A percentile compares a stretch with the other conserved stretches of the same genome.
These are phyloP conservation scores for Tapirus indicus DNA, from an alignment of 2,797 vertebrate genomes.

Conservation along the genomic window DNA sequence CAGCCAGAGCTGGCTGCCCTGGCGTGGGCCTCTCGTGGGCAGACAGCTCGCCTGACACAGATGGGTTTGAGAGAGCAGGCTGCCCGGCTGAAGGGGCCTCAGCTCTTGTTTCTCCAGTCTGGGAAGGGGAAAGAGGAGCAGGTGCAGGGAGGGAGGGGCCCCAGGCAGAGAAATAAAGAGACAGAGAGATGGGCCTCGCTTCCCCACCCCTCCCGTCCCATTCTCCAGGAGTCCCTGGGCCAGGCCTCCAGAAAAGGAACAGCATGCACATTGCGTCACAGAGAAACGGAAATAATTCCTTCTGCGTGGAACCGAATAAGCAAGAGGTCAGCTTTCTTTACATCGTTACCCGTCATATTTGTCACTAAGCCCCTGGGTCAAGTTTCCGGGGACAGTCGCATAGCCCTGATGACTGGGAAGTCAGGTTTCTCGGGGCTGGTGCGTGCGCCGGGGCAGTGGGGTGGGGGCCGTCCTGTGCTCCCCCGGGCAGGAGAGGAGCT, in stretches of 20 bases:
- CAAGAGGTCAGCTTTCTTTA: neutral
- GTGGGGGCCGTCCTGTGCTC: neutral
- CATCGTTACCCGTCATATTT: neutral
- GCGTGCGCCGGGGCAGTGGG: neutral
- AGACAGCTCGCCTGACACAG: neutral
- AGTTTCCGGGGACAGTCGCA: neutral
- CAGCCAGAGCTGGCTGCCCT: neutral
- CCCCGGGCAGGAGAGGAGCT: too few relatives aligned
- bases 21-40: neutral
- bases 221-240: neutral
- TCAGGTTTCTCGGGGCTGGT: neutral
- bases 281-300: neutral
- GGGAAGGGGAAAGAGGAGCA: neutral
- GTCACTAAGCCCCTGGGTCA: neutral
- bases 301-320: neutral
- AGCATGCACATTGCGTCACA: too few relatives aligned
- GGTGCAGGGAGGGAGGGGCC: rapidly evolving
- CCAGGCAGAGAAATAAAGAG: neutral
- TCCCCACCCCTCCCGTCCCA: neutral
- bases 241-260: too few relatives aligned
- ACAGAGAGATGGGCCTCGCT: neutral
- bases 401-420: neutral
- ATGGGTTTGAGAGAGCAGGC: neutral
- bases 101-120: neutral
- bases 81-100: neutral